phyloP scores from a whole-genome alignment of 1,140 invertebrate species.

The Paracyclopina nana region DNA sequence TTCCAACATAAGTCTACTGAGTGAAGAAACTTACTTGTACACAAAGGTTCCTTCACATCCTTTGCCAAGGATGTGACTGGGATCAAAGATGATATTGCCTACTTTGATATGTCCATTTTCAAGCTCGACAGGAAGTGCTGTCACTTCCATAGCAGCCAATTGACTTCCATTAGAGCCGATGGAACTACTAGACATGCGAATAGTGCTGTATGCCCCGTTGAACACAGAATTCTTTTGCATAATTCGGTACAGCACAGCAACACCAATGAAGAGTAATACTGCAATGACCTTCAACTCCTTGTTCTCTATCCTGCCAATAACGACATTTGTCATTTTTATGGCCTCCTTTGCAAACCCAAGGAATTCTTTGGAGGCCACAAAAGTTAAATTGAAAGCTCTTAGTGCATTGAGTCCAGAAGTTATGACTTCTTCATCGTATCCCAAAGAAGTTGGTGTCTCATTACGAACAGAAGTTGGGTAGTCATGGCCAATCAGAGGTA shows the following conservation, averaged over 20 bases:
- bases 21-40: conserved; percentile 42
- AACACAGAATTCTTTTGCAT: conserved; percentile 17
- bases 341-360: conserved; percentile 13
- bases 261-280: conserved; percentile 14
- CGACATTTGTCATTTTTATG: not conserved
- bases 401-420: conserved; percentile 16
- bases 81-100: conserved; percentile 77
- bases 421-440: not conserved
- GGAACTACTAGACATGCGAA: not conserved
- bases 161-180: not conserved
- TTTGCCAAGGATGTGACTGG: conserved; percentile 70
- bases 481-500: too few relatives aligned
- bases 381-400: conserved; percentile 16
- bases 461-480: too few relatives aligned
- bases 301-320: not conserved
- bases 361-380: conserved; percentile 15
- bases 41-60: conserved; percentile 98
- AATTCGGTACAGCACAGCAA: conserved; percentile 8
- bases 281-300: conserved; percentile 15
- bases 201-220: not conserved
- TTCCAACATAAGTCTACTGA: not conserved
- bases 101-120: conserved; percentile 51
- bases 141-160: conserved; percentile 21
- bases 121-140: conserved; percentile 37
- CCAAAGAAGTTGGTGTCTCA: too few relatives aligned